Evolutionary conservation across 2,888 invertebrate genomes (phyloP), one percentile per base, ranked within the genome.

Genomic region (Synanthedon myopaeformis): DNA sequence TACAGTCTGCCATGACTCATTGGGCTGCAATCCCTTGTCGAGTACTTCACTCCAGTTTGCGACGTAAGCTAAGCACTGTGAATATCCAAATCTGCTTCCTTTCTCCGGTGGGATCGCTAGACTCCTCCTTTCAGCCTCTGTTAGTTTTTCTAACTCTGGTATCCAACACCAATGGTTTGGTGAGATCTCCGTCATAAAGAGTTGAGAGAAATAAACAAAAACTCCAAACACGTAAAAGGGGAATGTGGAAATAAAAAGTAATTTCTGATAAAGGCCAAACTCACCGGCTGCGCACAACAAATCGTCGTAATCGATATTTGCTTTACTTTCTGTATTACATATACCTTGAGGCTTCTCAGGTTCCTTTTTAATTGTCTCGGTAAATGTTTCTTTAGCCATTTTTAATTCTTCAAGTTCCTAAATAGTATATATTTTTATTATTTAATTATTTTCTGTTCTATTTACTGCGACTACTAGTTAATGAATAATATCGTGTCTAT

Each of bases 101-200:
- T 55, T 51, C 50, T 81, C 78, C 3, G 51, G 4, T 0, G 81
- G 82, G 53, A 80, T 74, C 0, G 72, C 79, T 14, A 80, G 54
- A 4, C 49, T 58, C 61, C 74, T 69, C 48, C 82, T 65, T 59
- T 80, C 71, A 0, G 66, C 54, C 2, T 57, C 65, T 8, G 73
- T 74, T 35, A 82, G 57, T 56, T 81, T 79, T 53, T 64, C 66
- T 3, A 82, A 57, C 56, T 79, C 79, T 2, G 81, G 81, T 28
- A 82, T 60, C 67, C 69, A 68, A 56, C 82, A 82, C 81, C 82
- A 82, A 53, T 80, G 76, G 51, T 80, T 73, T 13, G 72, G 70
- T 4, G 81, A 68, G 1, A 69, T 62, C 65, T 79, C 78, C 1
- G 81, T 82, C 53, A 82, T 57, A 51, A 82, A 82, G 10, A 79